Evolutionary conservation across 2,113 vertebrate genomes (phyloP).

Genomic region (Ctenomys sociabilis): DNA sequence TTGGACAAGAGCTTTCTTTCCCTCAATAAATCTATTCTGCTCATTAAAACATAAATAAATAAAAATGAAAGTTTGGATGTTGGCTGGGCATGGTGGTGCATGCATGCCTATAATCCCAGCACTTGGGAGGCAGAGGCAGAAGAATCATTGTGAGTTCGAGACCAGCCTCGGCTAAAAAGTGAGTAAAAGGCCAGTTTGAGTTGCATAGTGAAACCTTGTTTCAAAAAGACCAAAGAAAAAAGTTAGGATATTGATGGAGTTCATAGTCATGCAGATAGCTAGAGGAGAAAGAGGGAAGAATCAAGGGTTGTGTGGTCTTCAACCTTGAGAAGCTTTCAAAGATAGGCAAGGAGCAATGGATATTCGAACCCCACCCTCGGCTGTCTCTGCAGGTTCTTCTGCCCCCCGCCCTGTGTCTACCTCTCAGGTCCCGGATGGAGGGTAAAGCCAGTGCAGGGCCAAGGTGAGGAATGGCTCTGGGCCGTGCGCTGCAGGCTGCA

Average conservation of each 20-base stretch:
- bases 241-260: not conserved
- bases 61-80: not conserved
- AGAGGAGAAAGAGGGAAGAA: not conserved
- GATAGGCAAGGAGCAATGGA: not conserved
- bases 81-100: no score
- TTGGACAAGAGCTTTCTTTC: no score
- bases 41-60: no score
- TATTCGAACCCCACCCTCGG: not conserved
- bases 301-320: not conserved
- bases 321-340: not conserved
- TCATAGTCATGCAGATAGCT: not conserved
- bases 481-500: no score
- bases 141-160: no score
- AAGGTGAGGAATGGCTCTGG: conserved; percentile 84
- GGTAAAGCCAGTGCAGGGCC: conserved; percentile 89
- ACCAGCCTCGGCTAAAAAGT: no score
- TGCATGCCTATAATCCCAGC: no score
- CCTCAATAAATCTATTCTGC: no score
- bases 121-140: no score
- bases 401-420: conserved; percentile 96
- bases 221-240: not conserved
- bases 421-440: conserved; percentile 93
- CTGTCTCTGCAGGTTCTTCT: conserved; percentile 92
- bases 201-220: no score
- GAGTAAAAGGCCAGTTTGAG: no score